Base-by-base conservation (phyloP, 1,140 invertebrate species). In the Uloborus diversus region DNA sequence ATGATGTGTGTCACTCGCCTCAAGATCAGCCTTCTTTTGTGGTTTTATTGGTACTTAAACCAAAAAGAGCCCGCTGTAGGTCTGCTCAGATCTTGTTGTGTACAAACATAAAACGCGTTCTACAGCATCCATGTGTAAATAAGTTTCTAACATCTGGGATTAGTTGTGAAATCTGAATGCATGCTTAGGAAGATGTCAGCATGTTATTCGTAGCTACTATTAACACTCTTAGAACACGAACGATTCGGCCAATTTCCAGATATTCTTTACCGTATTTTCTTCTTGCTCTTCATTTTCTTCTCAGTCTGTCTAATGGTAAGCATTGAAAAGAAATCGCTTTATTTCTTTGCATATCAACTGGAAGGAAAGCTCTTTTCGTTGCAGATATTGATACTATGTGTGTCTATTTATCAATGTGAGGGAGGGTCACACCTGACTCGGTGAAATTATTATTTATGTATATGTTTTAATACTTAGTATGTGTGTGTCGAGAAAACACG, bases 21-120 rank as follows among this genome's bases (percentile, higher is more conserved):
- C 11, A 33, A 30, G 35, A 25, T n/a, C 28, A 56, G 42, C 56
- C 20, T 32, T 28, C 27, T 69, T 4, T 37, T 69, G 27, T 56
- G 49, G 66, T 56, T 69, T 11, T 69, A 69, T 27, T 69, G 66
- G 66, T 69, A 69, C 47, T 56, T 69, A 69, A 53, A 69, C 56
- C 49, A 37, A 32, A 69, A 35, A 27, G 49, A 56, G 20, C 66
- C 66, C 56, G 47, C 66, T 69, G 66, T 57, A 56, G 27, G 35
- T n/a, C 17, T 42, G 17, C 37, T n/a, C 7, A 11, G 27, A 35
- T 33, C 28, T 69, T 56, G 66, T 69, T 56, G 66, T 69, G 32
- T 69, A 69, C 66, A 69, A 69, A 69, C 66, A 69, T 69, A 69
- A 53, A 32, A 35, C 42, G 51, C 27, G 42, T 53, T 53, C 25